Percentiles rank a stretch among this genome's conserved stretches.
Evolutionary conservation across 2,113 vertebrate genomes (phyloP).

Genomic region (Cranoglanis bouderius): DNA sequence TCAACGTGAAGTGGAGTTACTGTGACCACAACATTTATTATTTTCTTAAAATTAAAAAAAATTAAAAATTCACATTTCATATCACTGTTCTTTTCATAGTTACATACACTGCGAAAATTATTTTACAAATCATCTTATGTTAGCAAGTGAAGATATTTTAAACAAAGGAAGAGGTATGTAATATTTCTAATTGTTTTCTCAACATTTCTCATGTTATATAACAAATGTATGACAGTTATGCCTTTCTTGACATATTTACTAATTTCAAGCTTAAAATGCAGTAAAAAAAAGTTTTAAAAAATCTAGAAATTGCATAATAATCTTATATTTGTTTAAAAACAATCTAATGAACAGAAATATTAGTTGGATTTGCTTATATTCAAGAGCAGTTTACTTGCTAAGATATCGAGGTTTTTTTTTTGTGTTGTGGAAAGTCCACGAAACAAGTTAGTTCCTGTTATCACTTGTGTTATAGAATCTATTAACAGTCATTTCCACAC

Average conservation of each 20-base stretch:
- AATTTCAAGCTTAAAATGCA: not conserved
- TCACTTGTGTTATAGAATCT: not conserved
- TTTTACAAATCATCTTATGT: not conserved
- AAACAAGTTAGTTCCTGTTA: not conserved
- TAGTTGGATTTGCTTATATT: too few species aligned
- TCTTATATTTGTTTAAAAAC: too few species aligned
- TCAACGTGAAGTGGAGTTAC: not conserved
- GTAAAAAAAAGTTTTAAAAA: not conserved
- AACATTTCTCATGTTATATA: not conserved
- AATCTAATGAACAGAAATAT: too few species aligned
- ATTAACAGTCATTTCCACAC: not conserved
- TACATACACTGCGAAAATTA: too few species aligned
- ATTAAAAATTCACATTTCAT: not conserved
- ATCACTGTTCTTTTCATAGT: too few species aligned
- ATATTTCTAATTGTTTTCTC: not conserved
- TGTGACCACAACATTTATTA: not conserved
- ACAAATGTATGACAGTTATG: not conserved
- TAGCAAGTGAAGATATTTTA: not conserved
- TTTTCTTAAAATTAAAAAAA: not conserved
- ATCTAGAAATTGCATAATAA: too few species aligned
- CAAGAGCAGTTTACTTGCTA: too few species aligned
- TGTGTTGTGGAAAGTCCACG: not conserved
- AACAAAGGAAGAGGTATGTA: not conserved
- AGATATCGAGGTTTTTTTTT: too few species aligned
- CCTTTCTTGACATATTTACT: not conserved